Conservation (phyloP, 1,140 invertebrate species). For the Plutomurus gul region DNA sequence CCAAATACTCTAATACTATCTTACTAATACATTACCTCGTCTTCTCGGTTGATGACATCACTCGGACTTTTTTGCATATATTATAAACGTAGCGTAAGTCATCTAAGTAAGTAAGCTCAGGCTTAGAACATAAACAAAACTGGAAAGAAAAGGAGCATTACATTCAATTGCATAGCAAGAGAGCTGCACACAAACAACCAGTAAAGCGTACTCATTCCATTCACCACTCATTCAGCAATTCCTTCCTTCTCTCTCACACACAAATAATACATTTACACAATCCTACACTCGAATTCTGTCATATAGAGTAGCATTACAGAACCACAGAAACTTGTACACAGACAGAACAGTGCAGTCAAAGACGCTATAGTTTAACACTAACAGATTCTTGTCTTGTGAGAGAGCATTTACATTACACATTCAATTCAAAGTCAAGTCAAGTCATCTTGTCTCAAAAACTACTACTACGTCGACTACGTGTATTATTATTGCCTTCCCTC, state of each 20-base stretch:
- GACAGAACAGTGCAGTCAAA: background rate
- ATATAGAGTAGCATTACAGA: too few species aligned
- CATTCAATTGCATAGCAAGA: background rate
- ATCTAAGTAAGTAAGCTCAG: background rate
- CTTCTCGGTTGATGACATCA: slow-evolving; percentile 26
- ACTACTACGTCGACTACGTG: too few species aligned
- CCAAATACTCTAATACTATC: too few species aligned
- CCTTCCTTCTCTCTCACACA: background rate
- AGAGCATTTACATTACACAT: too few species aligned
- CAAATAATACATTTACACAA: background rate
- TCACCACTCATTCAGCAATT: slow-evolving; percentile 4
- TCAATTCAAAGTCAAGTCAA: too few species aligned
- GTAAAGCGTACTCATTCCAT: background rate
- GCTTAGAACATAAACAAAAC: background rate
- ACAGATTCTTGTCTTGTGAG: too few species aligned
- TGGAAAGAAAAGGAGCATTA: background rate
- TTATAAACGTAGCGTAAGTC: background rate
- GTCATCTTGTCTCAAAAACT: too few species aligned
- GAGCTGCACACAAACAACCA: background rate
- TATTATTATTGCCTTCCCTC: too few species aligned
- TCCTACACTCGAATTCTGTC: too few species aligned
- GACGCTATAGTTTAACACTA: too few species aligned
- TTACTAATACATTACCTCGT: too few species aligned
- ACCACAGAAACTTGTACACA: too few species aligned
- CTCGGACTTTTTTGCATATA: slow-evolving; percentile 14